Evolutionary conservation across 2,113 vertebrate species (phyloP).

Genomic region (Lutjanus erythropterus): DNA sequence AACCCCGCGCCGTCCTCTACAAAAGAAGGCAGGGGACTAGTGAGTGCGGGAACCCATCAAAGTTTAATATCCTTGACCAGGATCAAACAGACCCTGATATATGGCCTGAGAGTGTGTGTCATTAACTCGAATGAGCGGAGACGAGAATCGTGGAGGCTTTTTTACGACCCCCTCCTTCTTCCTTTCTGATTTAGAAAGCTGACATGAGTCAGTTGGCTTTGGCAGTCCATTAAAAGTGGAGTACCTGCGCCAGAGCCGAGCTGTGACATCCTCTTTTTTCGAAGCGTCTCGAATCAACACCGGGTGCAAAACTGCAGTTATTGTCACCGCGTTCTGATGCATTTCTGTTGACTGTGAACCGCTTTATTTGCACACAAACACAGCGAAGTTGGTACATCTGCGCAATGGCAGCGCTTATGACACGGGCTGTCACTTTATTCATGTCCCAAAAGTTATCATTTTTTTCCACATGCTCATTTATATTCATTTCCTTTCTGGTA

Average conservation of each 20-base stretch:
- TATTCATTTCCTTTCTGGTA: constrained; percentile 62
- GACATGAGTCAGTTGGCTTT: constrained; percentile 65
- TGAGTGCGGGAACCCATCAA: constrained; percentile 65
- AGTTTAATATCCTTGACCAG: constrained; percentile 77
- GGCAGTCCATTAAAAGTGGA: constrained; percentile 69
- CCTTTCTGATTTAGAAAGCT: constrained; percentile 77
- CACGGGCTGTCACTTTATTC: constrained; percentile 43
- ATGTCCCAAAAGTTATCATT: constrained; percentile 38
- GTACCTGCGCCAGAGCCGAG: constrained; percentile 51
- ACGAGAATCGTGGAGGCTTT: constrained; percentile 58
- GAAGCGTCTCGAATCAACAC: background rate
- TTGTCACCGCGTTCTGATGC: constrained; percentile 27
- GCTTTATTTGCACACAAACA: constrained; percentile 59
- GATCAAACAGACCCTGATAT: constrained; percentile 76
- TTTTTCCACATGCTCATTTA: constrained; percentile 44
- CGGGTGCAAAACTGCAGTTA: constrained; percentile 16
- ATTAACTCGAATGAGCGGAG: constrained; percentile 76
- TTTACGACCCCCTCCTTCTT: constrained; percentile 63
- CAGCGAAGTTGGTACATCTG: constrained; percentile 17
- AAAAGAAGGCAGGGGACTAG: constrained; percentile 33
- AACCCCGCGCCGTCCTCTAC: constrained; percentile 51
- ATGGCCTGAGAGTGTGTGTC: constrained; percentile 64
- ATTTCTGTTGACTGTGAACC: constrained; percentile 33
- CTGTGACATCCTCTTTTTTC: constrained; percentile 17
- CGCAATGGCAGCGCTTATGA: constrained; percentile 19